Evolutionary conservation across 2,888 invertebrate species (phyloP), one percentile per base, ranked within the genome.

Genomic region (Rhorus exstirpatorius): DNA sequence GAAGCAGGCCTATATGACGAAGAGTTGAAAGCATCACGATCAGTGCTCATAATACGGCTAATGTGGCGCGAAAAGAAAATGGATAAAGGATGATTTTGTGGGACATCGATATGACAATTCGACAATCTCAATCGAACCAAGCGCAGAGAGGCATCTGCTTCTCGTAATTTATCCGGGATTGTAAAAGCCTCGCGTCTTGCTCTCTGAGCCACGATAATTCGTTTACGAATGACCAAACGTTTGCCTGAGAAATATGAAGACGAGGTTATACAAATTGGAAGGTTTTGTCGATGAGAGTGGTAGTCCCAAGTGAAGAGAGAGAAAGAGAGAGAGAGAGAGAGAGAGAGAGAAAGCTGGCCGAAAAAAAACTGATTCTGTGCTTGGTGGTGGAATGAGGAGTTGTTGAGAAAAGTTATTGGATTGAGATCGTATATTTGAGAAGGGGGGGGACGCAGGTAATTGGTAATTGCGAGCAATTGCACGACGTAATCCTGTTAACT

Each of bases 401-500:
- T 8, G 44, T 51, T 60, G 63, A 60, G 61, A 77, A 24, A 65
- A 21, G 41, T 41, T 41, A 26, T 65, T 41, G 49, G 21, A 68
- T 68, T 14, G 67, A 68, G 70, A 38, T 58, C 46, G 14, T n/a
- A 49, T n/a, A n/a, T n/a, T n/a, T 10, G 61, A 67, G 61, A 53
- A 46, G 44, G 6, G 53, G 51, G 51, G 38, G 21, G 31, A 58
- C 53, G 49, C 70, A 70, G 49, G 77, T 89, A 90, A 89, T 89
- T 89, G 89, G 85, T 87, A 86, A 86, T 87, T 78, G 86, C 83
- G 83, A 71, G 85, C 86, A 90, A 88, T 88, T 86, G 86, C 81
- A 70, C 84, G 85, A 61, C 74, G 85, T 90, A 91, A 92, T 92
- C 88, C 86, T 86, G 86, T 91, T 90, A 90, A 76, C 82, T 81